Evolutionary conservation across 2,113 vertebrate species (phyloP).

Genomic region (Tyrannus savana): DNA sequence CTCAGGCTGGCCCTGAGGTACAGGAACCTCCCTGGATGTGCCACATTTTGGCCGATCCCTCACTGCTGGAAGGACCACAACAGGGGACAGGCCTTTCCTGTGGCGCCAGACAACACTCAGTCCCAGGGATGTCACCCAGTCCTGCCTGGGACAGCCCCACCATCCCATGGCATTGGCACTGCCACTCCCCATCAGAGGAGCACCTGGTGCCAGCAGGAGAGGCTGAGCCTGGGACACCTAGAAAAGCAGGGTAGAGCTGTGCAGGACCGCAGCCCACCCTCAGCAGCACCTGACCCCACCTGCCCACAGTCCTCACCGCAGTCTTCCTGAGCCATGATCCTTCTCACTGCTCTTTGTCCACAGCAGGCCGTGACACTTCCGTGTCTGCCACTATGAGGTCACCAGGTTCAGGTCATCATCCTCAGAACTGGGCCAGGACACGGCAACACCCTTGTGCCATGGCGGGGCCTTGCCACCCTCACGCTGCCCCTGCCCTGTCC

Average conservation of each 20-base stretch:
- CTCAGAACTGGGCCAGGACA: background rate
- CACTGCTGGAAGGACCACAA: background rate
- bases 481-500: background rate
- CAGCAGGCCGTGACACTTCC: background rate
- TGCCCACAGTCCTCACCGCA: background rate
- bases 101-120: background rate
- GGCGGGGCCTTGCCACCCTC: background rate
- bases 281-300: background rate
- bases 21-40: constrained; percentile 11
- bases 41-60: constrained; percentile 26
- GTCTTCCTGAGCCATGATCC: background rate
- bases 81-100: background rate
- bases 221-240: background rate
- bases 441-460: background rate
- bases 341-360: background rate
- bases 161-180: background rate
- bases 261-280: rapidly evolving
- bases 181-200: background rate
- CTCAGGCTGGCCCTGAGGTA: constrained; percentile 50
- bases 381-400: background rate
- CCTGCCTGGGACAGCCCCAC: background rate
- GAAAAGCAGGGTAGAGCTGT: background rate
- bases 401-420: background rate
- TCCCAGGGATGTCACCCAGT: background rate
- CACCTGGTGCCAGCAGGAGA: background rate